These are phyloP conservation scores for Diuraphis noxia DNA, from an alignment of 1,140 invertebrate species.

Conservation along the genomic window DNA sequence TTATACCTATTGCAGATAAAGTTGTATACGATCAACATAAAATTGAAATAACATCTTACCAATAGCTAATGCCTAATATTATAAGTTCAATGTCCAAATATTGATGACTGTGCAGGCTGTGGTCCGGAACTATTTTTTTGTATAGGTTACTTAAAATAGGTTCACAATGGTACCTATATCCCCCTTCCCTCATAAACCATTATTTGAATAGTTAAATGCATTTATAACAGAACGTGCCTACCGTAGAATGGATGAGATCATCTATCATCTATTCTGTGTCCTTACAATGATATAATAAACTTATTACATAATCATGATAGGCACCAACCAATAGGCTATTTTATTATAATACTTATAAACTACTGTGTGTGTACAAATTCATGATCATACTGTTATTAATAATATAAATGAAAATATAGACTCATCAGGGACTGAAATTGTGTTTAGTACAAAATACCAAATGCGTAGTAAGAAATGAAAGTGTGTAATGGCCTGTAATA, in stretches of 20 bases:
- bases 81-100: background rate
- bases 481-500: too few species aligned
- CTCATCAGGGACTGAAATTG: too few species aligned
- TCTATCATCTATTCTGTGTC: too few species aligned
- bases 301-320: background rate
- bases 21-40: background rate
- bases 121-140: background rate
- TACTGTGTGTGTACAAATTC: too few species aligned
- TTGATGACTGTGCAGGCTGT: background rate
- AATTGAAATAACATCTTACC: background rate
- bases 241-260: too few species aligned
- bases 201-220: background rate
- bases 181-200: background rate
- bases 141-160: background rate
- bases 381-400: too few species aligned
- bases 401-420: too few species aligned
- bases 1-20: background rate
- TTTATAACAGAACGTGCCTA: too few species aligned
- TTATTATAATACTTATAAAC: too few species aligned
- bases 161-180: background rate
- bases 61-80: too few species aligned
- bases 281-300: background rate
- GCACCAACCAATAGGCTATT: background rate
- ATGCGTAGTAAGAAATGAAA: too few species aligned
- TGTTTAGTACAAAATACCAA: too few species aligned